These are phyloP conservation scores for Platygyra sinensis DNA, from an alignment of 64 coral and sea anemone genomes.

Conservation along the genomic window DNA sequence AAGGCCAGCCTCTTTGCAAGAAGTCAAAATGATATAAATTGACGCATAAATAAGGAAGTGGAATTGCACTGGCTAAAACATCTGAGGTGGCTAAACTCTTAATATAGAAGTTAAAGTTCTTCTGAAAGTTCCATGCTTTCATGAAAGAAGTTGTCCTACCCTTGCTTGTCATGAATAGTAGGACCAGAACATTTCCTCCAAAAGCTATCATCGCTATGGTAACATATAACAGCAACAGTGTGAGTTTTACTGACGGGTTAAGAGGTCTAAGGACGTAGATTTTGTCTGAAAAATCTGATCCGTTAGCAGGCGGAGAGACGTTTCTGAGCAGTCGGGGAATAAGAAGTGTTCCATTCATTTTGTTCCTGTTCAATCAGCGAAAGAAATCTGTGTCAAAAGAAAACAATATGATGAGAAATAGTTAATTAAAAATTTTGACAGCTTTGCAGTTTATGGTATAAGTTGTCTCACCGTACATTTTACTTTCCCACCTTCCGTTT, in stretches of 20 bases:
- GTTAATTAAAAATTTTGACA: no score
- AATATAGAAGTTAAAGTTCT: not conserved
- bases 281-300: not conserved
- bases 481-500: no score
- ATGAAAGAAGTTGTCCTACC: not conserved
- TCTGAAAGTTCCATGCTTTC: not conserved
- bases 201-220: not conserved
- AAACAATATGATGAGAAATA: no score
- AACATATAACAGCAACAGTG: not conserved
- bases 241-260: not conserved
- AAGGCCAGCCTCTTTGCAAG: not conserved
- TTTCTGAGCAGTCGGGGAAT: not conserved
- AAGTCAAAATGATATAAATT: not conserved
- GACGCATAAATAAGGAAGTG: not conserved
- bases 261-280: not conserved
- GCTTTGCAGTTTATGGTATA: no score
- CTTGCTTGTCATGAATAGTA: not conserved
- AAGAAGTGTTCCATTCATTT: no score
- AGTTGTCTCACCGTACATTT: no score
- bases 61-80: not conserved
- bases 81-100: slow-evolving; percentile 10
- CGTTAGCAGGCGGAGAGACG: not conserved
- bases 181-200: not conserved
- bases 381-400: no score
- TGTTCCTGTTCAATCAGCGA: no score